Evolutionary conservation across 2,113 vertebrate genomes (phyloP), one percentile per base, ranked within the genome.

Genomic region (Malurus cyaneus): DNA sequence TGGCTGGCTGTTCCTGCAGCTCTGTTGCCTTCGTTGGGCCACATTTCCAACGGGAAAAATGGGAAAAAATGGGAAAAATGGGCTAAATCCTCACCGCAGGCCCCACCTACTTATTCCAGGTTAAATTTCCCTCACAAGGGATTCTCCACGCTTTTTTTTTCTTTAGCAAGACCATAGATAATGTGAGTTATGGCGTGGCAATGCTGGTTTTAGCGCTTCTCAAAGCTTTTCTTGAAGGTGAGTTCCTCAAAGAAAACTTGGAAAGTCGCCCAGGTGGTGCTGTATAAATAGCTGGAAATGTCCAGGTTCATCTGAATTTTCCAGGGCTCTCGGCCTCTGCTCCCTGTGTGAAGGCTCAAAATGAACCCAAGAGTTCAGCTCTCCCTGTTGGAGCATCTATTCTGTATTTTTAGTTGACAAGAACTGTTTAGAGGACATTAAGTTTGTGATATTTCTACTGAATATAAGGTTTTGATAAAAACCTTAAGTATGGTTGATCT

Each of bases 121-220:
- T 32, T 64, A 0, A 32, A 14, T 9, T 60, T 76, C 62, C 59
- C 24, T 59, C 74, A 1, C 41, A 4, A 6, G 41, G 34, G 26
- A 6, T 39, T 36, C 72, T 41, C 34, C 59, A 34, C 34, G 14
- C 3, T 0, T 61, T 56, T 44, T 21, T 5, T 54, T 2, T 16
- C 39, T 39, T 72, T 10, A 82, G 42, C 17, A 32, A 72, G 12
- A n/a, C 61, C 26, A 1, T 1, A 31, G 79, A 31, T 80, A 9
- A 34, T 5, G 7, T 0, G 3, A 54, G 21, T n/a, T 59, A 5
- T 1, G 31, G 26, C 24, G 26, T 4, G 31, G 6, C 4, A 6
- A 16, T 2, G 2, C 23, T 49, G 12, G 9, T 74, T 17, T 36
- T 44, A 10, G 31, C 11, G 24, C 47, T 59, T 72, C 56, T 61